These are phyloP conservation scores for Clarias batrachus DNA, from an alignment of 2,113 vertebrate species.

Conservation along the genomic window DNA sequence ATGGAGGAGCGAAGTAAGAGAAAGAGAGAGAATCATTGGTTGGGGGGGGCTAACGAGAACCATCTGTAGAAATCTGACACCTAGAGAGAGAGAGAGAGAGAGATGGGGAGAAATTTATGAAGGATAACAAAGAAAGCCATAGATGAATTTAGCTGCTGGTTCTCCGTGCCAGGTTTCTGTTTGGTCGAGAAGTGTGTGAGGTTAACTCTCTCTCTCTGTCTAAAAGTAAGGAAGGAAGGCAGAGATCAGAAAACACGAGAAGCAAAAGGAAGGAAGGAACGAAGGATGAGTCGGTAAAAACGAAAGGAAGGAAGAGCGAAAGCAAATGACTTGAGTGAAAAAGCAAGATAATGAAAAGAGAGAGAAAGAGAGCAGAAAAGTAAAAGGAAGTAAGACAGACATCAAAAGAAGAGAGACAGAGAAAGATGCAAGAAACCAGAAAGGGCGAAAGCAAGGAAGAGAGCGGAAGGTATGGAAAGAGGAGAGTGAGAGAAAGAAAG, in stretches of 20 bases:
- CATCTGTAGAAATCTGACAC: conserved; percentile 80
- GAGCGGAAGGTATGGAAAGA: background rate
- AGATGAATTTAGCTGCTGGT: conserved; percentile 60
- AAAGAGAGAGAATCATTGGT: conserved; percentile 42
- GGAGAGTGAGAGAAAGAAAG: background rate
- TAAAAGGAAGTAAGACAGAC: too few species aligned
- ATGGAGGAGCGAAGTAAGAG: conserved; percentile 23
- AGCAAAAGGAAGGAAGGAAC: background rate
- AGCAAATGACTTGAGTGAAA: background rate
- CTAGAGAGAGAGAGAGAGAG: conserved; percentile 48
- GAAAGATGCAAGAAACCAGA: background rate
- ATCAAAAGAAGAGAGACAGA: background rate
- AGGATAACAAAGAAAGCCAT: conserved; percentile 70
- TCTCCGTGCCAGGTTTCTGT: conserved; percentile 9
- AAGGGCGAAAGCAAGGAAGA: background rate
- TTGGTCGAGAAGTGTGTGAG: conserved; percentile 8
- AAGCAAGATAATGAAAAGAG: background rate
- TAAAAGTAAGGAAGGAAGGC: background rate
- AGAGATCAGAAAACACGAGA: background rate
- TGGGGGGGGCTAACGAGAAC: conserved; percentile 72
- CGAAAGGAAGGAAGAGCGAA: too few species aligned
- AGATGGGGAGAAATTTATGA: conserved; percentile 41
- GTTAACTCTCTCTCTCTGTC: background rate
- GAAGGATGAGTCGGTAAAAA: background rate
- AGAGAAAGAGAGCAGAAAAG: background rate